Percentiles rank a stretch among this genome's conserved stretches.
Conservation (phyloP, 2,888 invertebrate genomes). For the Dolichomitus sp. region DNA sequence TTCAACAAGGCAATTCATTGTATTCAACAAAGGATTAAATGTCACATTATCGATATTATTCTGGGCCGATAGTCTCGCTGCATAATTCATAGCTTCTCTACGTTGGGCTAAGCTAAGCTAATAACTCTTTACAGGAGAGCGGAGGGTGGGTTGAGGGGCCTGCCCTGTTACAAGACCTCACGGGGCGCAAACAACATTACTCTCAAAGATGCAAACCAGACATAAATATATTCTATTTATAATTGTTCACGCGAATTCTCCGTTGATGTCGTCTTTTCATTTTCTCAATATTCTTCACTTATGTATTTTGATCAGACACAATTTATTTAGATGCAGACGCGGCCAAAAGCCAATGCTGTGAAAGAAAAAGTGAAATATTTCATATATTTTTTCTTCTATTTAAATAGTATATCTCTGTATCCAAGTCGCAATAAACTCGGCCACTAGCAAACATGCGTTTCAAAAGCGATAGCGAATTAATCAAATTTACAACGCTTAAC, state of each 20-base stretch:
- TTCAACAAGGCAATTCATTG: constrained; percentile 84
- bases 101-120: constrained; percentile 82
- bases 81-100: constrained; percentile 79
- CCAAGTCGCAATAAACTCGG: constrained; percentile 53
- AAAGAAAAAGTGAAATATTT: constrained; percentile 74
- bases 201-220: constrained; percentile 81
- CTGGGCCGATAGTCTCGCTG: constrained; percentile 80
- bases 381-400: constrained; percentile 16
- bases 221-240: constrained; percentile 80
- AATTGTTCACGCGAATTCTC: constrained; percentile 71
- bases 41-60: constrained; percentile 81
- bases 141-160: constrained; percentile 79
- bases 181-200: constrained; percentile 79
- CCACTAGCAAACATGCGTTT: constrained; percentile 63
- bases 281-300: constrained; percentile 56
- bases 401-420: background rate
- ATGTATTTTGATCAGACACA: constrained; percentile 78
- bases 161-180: constrained; percentile 83
- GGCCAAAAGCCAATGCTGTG: constrained; percentile 75
- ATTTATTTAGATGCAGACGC: constrained; percentile 75
- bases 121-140: constrained; percentile 78
- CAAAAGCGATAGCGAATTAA: constrained; percentile 56
- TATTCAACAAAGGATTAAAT: constrained; percentile 84
- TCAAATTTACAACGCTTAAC: constrained; percentile 35
- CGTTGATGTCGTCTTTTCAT: constrained; percentile 12